Conservation (phyloP, 2,888 invertebrate genomes). For the Cataglyphis rosenhaueri region DNA sequence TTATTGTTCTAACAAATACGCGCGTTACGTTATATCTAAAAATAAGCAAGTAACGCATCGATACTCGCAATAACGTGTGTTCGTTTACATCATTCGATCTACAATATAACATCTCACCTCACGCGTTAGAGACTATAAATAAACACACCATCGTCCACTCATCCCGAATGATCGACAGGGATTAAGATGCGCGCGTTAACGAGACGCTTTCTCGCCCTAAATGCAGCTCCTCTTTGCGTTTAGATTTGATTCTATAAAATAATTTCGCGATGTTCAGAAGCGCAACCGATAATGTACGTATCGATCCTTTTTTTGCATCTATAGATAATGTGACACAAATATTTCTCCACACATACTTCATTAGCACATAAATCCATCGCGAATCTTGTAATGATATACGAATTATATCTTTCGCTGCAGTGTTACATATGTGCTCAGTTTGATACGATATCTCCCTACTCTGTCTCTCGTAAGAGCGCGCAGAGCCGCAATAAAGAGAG, state of each 20-base stretch:
- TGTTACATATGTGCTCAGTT: not conserved
- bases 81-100: constrained; percentile 41
- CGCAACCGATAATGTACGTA: not conserved
- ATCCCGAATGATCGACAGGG: constrained; percentile 53
- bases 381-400: constrained; percentile 11
- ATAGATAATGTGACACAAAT: not conserved
- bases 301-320: not conserved
- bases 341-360: not conserved
- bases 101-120: not conserved
- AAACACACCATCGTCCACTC: constrained; percentile 40
- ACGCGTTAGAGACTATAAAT: constrained; percentile 27
- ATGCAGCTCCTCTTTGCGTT: not conserved
- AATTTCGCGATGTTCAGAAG: not conserved
- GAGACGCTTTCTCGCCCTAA: not conserved
- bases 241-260: not conserved
- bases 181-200: constrained; percentile 35
- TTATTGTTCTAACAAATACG: constrained; percentile 40
- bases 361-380: constrained; percentile 23
- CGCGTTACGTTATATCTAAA: constrained; percentile 41
- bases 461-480: constrained; percentile 24
- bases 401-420: constrained; percentile 14
- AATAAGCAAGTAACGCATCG: constrained; percentile 33
- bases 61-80: constrained; percentile 24
- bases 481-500: constrained; percentile 46
- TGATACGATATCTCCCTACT: constrained; percentile 25